Evolutionary conservation across 23 tunicate genomes (phyloP), one percentile per base, ranked within the genome.

Genomic region (Phallusia fumigata): DNA sequence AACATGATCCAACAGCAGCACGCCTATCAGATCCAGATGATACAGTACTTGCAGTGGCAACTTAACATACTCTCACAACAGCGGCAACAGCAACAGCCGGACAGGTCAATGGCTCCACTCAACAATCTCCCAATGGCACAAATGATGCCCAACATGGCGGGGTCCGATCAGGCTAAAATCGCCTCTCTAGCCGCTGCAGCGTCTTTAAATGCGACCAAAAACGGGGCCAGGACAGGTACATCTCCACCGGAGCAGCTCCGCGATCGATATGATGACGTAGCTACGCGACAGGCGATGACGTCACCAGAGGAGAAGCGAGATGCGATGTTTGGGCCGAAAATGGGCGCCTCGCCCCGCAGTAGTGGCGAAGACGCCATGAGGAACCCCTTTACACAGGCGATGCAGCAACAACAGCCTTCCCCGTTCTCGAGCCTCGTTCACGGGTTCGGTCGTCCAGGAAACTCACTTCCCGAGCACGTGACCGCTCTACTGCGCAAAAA

Each of bases 21-120:
- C 35, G 35, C 74, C 10, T 74, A 81, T 33, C 84, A 86, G 77
- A 80, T 80, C 36, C 90, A 86, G 53, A 80, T 86, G 90, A 86
- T 86, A 28, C 84, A 80, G 1, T 80, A 80, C 65, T 52, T 86
- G 22, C 80, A 81, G 32, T 33, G 73, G 65, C 90, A 86, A 80
- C 40, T 86, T 30, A 86, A 80, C 65, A 31, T 81, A 18, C 76
- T 81, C 5, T n/a, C 84, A 33, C 84, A 81, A n/a, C 84, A 65
- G 52, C 76, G 76, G 0, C 84, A 81, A 65, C 84, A 81, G 33
- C 64, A 65, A 22, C 32, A 58, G 31, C 19, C 34, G 15, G 73
- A 52, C 18, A 32, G 65, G 32, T 65, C 83, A 6, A 18, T 33
- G 31, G 73, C 83, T 51, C 83, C 72, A 52, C 81, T 36, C 44